A percentile compares a stretch with the other conserved stretches of the same genome.
phyloP scores from a whole-genome alignment of 2,113 vertebrate species.

The Cygnus atratus region DNA sequence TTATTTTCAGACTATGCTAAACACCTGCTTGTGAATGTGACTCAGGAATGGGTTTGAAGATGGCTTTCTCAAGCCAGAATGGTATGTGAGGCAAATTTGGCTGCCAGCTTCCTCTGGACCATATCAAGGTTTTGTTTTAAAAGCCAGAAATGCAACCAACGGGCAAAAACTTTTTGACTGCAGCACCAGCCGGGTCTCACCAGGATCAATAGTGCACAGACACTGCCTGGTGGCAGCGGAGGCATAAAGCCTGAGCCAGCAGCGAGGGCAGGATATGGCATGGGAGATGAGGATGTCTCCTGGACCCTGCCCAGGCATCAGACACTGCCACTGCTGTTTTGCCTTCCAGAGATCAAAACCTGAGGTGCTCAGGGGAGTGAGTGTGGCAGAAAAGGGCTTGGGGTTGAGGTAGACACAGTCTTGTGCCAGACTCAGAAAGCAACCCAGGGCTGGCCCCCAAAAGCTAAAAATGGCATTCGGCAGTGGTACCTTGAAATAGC shows the following conservation, averaged over 20 bases:
- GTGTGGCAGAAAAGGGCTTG: not conserved
- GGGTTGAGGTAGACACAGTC: not conserved
- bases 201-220: not conserved
- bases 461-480: not conserved
- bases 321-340: not conserved
- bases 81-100: not conserved
- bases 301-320: not conserved
- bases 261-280: accelerated
- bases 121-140: not conserved
- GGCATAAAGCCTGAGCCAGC: not conserved
- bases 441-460: not conserved
- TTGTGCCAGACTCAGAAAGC: not conserved
- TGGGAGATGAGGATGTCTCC: accelerated
- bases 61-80: not conserved
- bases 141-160: not conserved
- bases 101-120: not conserved
- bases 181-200: not conserved
- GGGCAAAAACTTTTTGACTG: not conserved
- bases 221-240: accelerated
- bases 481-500: not conserved
- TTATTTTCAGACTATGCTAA: not conserved
- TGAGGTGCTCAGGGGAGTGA: not conserved
- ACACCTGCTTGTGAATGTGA: not conserved
- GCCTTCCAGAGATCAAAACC: not conserved
- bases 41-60: not conserved